These are phyloP conservation scores for Hypolimnas misippus DNA, from an alignment of 2,888 invertebrate species.

Conservation along the genomic window DNA sequence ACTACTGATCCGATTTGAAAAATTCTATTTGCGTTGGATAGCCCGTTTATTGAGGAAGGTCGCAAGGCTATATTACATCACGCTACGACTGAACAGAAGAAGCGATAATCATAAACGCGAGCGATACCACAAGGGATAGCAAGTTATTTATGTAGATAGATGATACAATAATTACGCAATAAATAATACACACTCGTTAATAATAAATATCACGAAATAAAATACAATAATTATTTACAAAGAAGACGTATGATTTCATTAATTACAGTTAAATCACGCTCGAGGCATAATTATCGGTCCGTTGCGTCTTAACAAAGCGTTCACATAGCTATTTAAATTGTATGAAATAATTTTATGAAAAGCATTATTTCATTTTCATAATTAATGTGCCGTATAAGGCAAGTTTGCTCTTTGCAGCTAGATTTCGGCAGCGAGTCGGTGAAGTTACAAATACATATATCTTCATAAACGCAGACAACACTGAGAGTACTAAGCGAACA, in stretches of 20 bases:
- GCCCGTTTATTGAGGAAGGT: too few species aligned
- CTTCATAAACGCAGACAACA: conserved; percentile 65
- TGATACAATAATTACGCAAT: too few species aligned
- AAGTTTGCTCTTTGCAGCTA: conserved; percentile 29
- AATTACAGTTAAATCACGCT: background rate
- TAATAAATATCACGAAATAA: background rate
- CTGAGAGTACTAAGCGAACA: conserved; percentile 43
- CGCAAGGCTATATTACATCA: too few species aligned
- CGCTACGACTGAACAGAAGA: too few species aligned
- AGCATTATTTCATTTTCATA: conserved; percentile 17
- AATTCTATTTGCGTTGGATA: too few species aligned
- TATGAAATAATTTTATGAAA: conserved; percentile 14
- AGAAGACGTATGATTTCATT: conserved; percentile 2
- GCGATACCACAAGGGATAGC: too few species aligned
- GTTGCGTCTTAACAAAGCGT: conserved; percentile 11
- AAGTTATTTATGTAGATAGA: too few species aligned
- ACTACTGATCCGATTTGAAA: too few species aligned
- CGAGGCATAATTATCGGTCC: background rate
- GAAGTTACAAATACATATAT: conserved; percentile 62
- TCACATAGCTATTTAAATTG: conserved; percentile 1
- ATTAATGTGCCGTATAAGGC: conserved; percentile 35
- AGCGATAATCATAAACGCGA: too few species aligned
- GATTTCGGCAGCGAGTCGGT: conserved; percentile 50
- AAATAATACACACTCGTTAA: background rate
- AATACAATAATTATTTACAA: background rate